Base-by-base conservation (phyloP, 2,113 vertebrate species). In the Lampris incognitus region DNA sequence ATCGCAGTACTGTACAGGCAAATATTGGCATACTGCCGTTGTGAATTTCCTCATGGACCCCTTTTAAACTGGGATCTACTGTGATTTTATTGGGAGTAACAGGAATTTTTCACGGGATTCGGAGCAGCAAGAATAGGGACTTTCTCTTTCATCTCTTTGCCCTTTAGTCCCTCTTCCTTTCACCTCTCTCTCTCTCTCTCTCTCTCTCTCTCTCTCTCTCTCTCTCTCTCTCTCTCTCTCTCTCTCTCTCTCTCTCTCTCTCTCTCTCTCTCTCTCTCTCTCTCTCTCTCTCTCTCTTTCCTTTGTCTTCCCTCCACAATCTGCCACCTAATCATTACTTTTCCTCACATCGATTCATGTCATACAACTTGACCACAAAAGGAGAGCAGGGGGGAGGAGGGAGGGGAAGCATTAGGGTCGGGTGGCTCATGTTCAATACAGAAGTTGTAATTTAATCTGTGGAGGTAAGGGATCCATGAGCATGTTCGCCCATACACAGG, bases 51-150 rank as follows among this genome's bases (percentile, higher is more conserved):
- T 66, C 49, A 10, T 24, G 49, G 48, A 39, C 11, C 57, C 41
- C 11, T 3, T 41, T 72, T 64, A 38, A 54, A 50, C 41, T 49
- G n/a, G 67, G 42, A 48, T 77, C 59, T 75, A 24, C 24, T 24
- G 24, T 24, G 24, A 66, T 48, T 84, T 66, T 9, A 44, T 50
- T 74, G 56, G 75, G 74, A 87, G 72, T 76, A 55, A 8, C 63
- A 61, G 36, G 7, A 71, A 71, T 59, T 69, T 66, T 60, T 76
- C 57, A 80, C 1, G 70, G 51, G 38, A 71, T 51, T 51, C n/a
- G 46, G 9, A 72, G 69, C 73, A 55, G 11, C 9, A 46, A 52
- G 48, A 62, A 74, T 72, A 65, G 11, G 57, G 3, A 69, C 55
- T 66, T 61, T 69, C 4, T 49, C 48, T 72, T 67, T 69, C 57